Percentiles rank a stretch among this genome's conserved stretches.
These are phyloP conservation scores for Pogona vitticeps DNA, from an alignment of 2,113 vertebrate genomes.

Conservation along the genomic window DNA sequence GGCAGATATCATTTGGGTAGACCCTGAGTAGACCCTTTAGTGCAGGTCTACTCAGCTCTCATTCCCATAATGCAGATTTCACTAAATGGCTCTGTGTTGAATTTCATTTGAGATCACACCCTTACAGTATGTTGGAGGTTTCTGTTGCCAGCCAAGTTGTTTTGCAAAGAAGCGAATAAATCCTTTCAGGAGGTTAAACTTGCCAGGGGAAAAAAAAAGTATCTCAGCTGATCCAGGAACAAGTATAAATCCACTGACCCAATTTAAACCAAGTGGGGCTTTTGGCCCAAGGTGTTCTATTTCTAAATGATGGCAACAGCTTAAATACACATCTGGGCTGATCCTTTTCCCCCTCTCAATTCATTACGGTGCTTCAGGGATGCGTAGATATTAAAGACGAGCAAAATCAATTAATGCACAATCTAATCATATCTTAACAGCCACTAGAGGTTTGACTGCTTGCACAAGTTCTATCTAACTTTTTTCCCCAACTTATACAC, in stretches of 20 bases:
- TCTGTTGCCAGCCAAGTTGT: neutral
- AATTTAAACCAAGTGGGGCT: slow-evolving; percentile 23
- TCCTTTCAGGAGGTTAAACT: slow-evolving; percentile 1
- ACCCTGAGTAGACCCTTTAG: too few species aligned
- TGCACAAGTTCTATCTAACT: neutral
- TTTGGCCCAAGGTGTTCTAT: slow-evolving; percentile 26
- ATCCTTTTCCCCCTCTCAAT: slow-evolving; percentile 66
- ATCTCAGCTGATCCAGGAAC: neutral
- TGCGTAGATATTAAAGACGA: slow-evolving; percentile 64
- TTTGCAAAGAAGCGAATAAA: neutral
- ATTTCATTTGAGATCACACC: neutral
- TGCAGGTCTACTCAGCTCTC: neutral
- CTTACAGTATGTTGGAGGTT: neutral
- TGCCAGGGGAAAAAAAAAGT: neutral
- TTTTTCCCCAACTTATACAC: neutral
- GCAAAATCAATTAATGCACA: slow-evolving; percentile 70
- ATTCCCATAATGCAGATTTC: neutral
- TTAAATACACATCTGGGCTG: slow-evolving; percentile 72
- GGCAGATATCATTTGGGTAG: too few species aligned
- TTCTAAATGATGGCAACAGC: slow-evolving; percentile 41
- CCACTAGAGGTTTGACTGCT: slow-evolving; percentile 44
- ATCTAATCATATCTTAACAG: slow-evolving; percentile 67
- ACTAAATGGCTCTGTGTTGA: neutral
- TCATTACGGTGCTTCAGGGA: slow-evolving; percentile 62
- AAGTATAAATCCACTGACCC: slow-evolving; percentile 1